Base-by-base conservation (phyloP, 2,113 vertebrate genomes). In the Odontesthes bonariensis region DNA sequence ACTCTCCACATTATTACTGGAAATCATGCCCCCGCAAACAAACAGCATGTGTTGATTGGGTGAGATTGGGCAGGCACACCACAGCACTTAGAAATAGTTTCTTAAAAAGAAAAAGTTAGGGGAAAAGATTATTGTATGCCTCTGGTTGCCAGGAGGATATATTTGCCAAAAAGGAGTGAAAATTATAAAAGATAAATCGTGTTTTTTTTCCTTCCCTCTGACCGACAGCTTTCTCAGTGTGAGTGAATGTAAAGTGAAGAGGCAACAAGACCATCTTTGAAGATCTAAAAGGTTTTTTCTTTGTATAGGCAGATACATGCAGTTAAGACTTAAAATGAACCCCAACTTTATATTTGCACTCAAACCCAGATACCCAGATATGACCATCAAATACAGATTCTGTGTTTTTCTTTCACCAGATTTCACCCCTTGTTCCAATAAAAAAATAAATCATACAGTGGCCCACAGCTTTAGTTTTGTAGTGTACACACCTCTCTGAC, bases 331-430 rank as follows among this genome's bases (percentile, higher is more conserved):
- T 73, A 53, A 68, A 70, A 78, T 4, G 35, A 78, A 54, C 35
- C 62, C n/a, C 47, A 75, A 83, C 72, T 71, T 57, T 59, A 33
- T 53, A 58, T 61, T 23, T 42, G 10, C 17, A 1, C 66, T 59
- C 55, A 62, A 51, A 75, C 52, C 35, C 53, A 62, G 44, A 77
- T 49, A 77, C 31, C 63, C 51, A 70, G 22, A 79, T 75, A 79
- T 32, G 52, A 31, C 27, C 35, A 66, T 64, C 56, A 40, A 1
- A 27, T 1, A 46, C 1, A 13, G 13, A n/a, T 10, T 40, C n/a
- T 9, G 19, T 11, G 8, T 66, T 22, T 42, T 20, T 44, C 13
- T 44, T n/a, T 4, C 16, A 19, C 55, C 46, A 53, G 16, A 77
- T 66, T 64, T 68, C 55, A 42, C 4, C 9, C 3, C 14, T 52